Evolutionary conservation across 2,113 vertebrate species (phyloP), one percentile per base, ranked within the genome.

Genomic region (Gila orcuttii): DNA sequence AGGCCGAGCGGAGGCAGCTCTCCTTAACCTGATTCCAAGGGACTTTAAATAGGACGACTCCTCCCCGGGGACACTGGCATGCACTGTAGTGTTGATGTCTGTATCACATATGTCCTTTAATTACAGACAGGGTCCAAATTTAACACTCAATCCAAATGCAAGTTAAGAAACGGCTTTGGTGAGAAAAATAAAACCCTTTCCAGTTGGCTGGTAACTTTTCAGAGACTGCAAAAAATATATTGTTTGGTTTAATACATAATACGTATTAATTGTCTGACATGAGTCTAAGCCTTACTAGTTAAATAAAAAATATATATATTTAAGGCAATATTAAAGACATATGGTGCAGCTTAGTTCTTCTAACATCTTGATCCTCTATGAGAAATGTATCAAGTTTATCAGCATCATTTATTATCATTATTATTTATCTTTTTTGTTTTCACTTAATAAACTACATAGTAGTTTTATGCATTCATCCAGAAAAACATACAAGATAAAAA

Each of bases 111-210:
- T 69, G 80, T 50, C 79, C 69, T 66, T 33, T 82, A 55, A 68
- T 82, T 50, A 82, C 79, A 52, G 28, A 68, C 42, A 42, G 62
- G 79, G 79, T 82, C 79, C 62, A 82, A 82, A 82, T 66, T 81
- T 62, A 81, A 81, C 59, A 59, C 36, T 62, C 7, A 33, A 8
- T 47, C 33, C 33, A 59, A 36, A 57, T 15, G 9, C 74, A 55
- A 77, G 39, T 47, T 1, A 13, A 45, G 13, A 73, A 42, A 9
- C 10, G 0, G 9, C 19, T 42, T 42, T 73, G 36, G 11, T 73
- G 36, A 73, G 68, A 42, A 39, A 71, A 42, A 36, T 4, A 33
- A 68, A 68, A 36, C 15, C 0, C 31, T 69, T 69, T 8, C 17
- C 66, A 75, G n/a, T 47, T 31, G n/a, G 42, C 39, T 75, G 6